Evolutionary conservation across 1,140 invertebrate genomes (phyloP), one percentile per base, ranked within the genome.

Genomic region (Papilio polyxenes): DNA sequence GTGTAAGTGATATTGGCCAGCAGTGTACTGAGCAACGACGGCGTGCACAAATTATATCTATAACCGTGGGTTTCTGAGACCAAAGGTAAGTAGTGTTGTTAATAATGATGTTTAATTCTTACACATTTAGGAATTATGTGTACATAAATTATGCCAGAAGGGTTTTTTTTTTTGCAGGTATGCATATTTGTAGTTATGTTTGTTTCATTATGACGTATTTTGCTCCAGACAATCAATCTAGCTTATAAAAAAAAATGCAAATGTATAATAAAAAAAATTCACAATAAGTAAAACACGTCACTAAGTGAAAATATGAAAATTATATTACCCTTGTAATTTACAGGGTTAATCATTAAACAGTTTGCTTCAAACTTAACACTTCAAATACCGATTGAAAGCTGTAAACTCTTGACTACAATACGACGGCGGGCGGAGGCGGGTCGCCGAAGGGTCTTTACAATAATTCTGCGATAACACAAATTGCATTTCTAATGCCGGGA

Each of bases 391-490:
- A 80, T 80, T 49, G 78, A 23, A 15, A 37, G 78, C 20, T 76
- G 44, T 23, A 69, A 69, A 80, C 78, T 80, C n/a, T 69, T 48
- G 62, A 44, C 78, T 79, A 62, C 59, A 65, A 65, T 65, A 69
- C 56, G 40, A 9, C 0, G 17, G 17, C 15, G 53, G 40, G 53
- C 15, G 56, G 17, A 59, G 56, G 40, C 40, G 17, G 74, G 48
- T 49, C 44, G 48, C 78, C 78, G 78, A 80, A 80, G 78, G 78
- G 78, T 65, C 78, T 80, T 69, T 65, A 80, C 49, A 80, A 89
- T 87, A 89, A 85, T 88, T 89, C 84, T 86, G 83, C 87, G 83
- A 88, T 85, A 82, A 84, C 81, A 80, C 83, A 86, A 89, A 89
- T 85, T 87, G 83, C 84, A 80, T 86, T 85, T 85, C 78, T 84